A percentile compares a stretch with the other conserved stretches of the same genome.
phyloP scores from a whole-genome alignment of 2,113 vertebrate genomes.

The Entosphenus tridentatus region DNA sequence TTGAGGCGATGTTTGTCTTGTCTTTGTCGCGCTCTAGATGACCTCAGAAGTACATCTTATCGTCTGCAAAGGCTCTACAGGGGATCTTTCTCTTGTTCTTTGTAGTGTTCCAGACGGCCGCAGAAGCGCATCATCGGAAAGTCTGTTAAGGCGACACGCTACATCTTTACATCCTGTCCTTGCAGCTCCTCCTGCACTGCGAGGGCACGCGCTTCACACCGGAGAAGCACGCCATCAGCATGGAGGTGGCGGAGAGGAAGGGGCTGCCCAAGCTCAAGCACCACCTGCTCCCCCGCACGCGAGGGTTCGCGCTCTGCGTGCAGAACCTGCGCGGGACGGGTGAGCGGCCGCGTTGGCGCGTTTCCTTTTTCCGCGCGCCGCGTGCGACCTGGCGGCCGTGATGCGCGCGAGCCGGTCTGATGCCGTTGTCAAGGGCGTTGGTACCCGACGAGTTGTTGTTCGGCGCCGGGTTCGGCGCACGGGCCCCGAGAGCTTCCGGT shows the following conservation, averaged over 20 bases:
- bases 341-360: conserved; percentile 18
- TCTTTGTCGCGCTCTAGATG: conserved; percentile 1
- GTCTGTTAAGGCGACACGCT: neutral
- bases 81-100: too few relatives aligned
- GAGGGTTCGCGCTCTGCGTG: conserved; percentile 67
- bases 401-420: neutral
- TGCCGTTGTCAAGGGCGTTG: neutral
- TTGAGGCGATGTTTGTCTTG: too few relatives aligned
- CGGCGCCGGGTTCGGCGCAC: too few relatives aligned
- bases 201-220: conserved; percentile 84
- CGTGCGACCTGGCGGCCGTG: too few relatives aligned
- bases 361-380: too few relatives aligned
- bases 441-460: neutral
- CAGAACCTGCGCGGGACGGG: conserved; percentile 70
- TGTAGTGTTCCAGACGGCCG: neutral
- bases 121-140: neutral
- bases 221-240: conserved; percentile 74
- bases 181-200: conserved; percentile 73
- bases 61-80: neutral
- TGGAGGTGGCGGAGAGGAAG: conserved; percentile 81
- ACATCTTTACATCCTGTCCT: conserved; percentile 10
- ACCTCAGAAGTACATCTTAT: neutral
- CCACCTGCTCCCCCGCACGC: conserved; percentile 76
- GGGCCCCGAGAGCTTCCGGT: too few relatives aligned
- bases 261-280: conserved; percentile 72